Conservation (phyloP, 2,888 invertebrate species). For the Laothoe populi region DNA sequence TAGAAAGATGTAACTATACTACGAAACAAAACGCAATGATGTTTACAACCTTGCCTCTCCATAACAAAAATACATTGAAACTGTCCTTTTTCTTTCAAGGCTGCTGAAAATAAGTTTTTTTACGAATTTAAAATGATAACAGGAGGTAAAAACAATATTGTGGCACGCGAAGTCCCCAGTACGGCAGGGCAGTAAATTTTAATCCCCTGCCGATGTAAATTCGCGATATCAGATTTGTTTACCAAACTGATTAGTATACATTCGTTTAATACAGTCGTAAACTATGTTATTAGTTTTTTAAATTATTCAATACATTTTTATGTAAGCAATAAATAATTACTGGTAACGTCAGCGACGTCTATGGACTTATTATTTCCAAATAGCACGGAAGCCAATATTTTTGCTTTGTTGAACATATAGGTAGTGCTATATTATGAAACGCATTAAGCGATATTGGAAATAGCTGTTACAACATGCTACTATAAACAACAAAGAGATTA, state of each 20-base stretch:
- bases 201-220: conserved; percentile 54
- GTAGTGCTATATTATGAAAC: no score
- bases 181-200: conserved; percentile 51
- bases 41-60: not conserved
- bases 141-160: conserved; percentile 50
- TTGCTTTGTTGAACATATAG: not conserved
- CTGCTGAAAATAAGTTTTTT: conserved; percentile 40
- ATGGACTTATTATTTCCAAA: conserved; percentile 25
- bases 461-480: no score
- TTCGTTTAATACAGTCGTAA: conserved; percentile 49
- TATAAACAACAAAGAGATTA: no score
- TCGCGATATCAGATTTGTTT: conserved; percentile 42
- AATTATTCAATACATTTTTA: conserved; percentile 26
- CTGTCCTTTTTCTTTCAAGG: not conserved
- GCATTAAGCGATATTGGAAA: no score
- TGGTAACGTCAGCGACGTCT: conserved; percentile 13
- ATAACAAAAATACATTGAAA: conserved; percentile 31
- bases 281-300: conserved; percentile 36
- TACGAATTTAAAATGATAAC: conserved; percentile 60
- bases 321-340: conserved; percentile 7
- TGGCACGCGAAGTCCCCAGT: conserved; percentile 56
- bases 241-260: conserved; percentile 48
- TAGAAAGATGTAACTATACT: not conserved
- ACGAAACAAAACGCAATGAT: not conserved
- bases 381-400: conserved; percentile 1